Percentiles rank a stretch among this genome's conserved stretches.
phyloP scores from a whole-genome alignment of 2,797 vertebrate species.

The Aselliscus stoliczkanus region DNA sequence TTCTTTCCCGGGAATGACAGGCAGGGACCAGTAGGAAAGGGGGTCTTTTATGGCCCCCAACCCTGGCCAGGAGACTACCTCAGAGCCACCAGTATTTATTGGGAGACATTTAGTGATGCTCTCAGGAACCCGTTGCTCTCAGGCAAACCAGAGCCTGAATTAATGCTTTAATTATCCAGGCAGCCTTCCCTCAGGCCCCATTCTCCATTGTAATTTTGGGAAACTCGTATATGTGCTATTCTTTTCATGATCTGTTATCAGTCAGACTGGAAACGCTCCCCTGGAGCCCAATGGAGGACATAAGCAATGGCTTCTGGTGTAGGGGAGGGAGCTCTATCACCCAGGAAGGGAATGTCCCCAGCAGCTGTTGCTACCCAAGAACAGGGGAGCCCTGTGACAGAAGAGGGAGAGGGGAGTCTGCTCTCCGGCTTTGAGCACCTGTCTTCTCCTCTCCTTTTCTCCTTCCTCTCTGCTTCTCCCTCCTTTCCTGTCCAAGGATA shows the following conservation, averaged over 20 bases:
- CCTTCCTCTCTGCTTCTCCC: background rate
- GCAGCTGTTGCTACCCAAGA: background rate
- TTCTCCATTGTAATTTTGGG: slow-evolving; percentile 73
- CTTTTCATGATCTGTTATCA: background rate
- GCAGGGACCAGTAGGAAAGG: background rate
- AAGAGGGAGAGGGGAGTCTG: background rate
- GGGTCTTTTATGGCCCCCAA: background rate
- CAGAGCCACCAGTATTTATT: accelerated
- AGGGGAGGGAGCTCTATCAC: background rate
- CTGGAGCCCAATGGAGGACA: background rate
- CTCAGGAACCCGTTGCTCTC: background rate
- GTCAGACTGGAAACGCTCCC: background rate
- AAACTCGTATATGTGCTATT: background rate
- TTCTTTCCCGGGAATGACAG: background rate
- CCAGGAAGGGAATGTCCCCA: background rate
- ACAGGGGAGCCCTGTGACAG: background rate
- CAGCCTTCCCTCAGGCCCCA: slow-evolving; percentile 63
- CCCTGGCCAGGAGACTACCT: background rate
- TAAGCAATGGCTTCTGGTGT: background rate
- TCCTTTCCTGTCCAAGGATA: background rate
- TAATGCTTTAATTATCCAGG: slow-evolving; percentile 78
- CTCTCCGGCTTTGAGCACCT: background rate
- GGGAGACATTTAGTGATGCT: slow-evolving; percentile 31
- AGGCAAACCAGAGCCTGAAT: slow-evolving; percentile 70
- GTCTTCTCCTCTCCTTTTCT: background rate